These are phyloP conservation scores for Tinea trinotella DNA, from an alignment of 2,888 invertebrate species.

Conservation along the genomic window DNA sequence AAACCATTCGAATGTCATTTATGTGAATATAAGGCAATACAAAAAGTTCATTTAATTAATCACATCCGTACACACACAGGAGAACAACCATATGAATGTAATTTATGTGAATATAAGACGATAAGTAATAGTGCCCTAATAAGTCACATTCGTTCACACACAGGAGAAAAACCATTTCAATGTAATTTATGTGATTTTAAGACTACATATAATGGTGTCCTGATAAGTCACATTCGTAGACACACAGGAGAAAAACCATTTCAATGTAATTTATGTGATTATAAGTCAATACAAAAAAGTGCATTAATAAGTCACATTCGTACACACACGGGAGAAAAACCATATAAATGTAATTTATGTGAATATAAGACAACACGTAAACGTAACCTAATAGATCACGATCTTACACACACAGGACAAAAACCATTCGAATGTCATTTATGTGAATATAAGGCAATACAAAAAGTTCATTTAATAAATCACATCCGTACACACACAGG, in stretches of 20 bases:
- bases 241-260: constrained; percentile 15
- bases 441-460: no score
- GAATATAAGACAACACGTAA: no score
- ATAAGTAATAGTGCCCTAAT: constrained; percentile 8
- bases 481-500: no score
- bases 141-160: constrained; percentile 18
- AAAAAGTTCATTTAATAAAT: no score
- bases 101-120: constrained; percentile 16
- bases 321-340: not conserved
- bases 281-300: not conserved
- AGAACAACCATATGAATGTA: constrained; percentile 18
- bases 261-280: not conserved
- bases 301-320: constrained; percentile 1
- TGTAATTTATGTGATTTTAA: constrained; percentile 17
- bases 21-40: constrained; percentile 11
- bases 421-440: no score
- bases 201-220: constrained; percentile 1
- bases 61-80: constrained; percentile 20
- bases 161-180: constrained; percentile 19
- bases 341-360: no score
- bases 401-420: no score
- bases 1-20: constrained; percentile 19
- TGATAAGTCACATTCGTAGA: constrained; percentile 17
- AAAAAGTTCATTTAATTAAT: constrained; percentile 14
- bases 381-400: no score